Evolutionary conservation across 2,888 invertebrate genomes (phyloP).

Genomic region (Malacosoma neustria): DNA sequence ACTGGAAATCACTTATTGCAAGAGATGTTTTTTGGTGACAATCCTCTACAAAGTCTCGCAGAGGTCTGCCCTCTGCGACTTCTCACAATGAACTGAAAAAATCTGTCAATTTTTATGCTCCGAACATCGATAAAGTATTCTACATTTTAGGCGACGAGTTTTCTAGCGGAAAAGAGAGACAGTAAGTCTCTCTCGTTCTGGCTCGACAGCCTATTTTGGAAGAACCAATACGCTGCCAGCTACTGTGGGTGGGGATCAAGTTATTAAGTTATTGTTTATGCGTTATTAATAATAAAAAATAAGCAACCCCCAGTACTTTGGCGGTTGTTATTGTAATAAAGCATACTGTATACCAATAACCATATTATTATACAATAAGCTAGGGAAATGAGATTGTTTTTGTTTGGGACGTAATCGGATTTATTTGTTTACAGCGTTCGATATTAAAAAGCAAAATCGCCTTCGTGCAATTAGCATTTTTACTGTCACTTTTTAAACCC

Average conservation of each 20-base stretch:
- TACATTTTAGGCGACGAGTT: conserved; percentile 66
- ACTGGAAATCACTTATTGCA: conserved; percentile 9
- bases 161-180: conserved; percentile 42
- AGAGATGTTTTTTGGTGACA: conserved; percentile 39
- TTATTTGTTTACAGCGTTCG: not conserved
- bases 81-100: conserved; percentile 71
- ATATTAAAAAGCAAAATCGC: too few relatives aligned
- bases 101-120: conserved; percentile 75
- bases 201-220: conserved; percentile 67
- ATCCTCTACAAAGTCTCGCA: conserved; percentile 33
- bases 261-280: conserved; percentile 74
- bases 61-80: conserved; percentile 34
- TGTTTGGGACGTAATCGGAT: conserved; percentile 6
- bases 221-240: conserved; percentile 59
- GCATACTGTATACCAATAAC: conserved; percentile 41
- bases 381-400: conserved; percentile 57
- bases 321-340: conserved; percentile 48
- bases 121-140: conserved; percentile 72
- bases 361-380: conserved; percentile 46
- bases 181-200: conserved; percentile 42
- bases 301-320: conserved; percentile 36
- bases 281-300: conserved; percentile 69
- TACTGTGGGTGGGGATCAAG: conserved; percentile 61
- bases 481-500: too few relatives aligned
- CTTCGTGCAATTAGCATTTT: too few relatives aligned